Evolutionary conservation across 2,797 vertebrate genomes (phyloP).

Genomic region (Cyprinella venusta): DNA sequence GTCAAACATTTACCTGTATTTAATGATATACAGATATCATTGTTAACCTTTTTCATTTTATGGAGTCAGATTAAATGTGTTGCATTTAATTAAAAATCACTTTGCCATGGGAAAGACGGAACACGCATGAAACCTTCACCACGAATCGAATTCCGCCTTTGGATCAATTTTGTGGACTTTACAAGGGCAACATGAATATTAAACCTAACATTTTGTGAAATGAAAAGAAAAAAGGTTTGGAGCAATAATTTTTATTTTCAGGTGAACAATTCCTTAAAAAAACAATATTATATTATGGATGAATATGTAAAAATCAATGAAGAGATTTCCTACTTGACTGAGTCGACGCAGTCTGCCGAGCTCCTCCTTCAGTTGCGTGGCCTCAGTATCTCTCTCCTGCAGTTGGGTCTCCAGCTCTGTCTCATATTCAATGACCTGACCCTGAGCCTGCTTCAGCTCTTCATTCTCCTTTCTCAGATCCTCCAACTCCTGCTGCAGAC

Average conservation of each 20-base stretch:
- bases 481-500: constrained; percentile 77
- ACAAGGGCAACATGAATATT: not conserved
- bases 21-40: too few relatives aligned
- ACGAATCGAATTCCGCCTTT: too few relatives aligned
- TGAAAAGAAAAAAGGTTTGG: not conserved
- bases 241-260: not conserved
- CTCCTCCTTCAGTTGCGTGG: constrained; percentile 78
- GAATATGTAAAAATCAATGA: not conserved
- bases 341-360: constrained; percentile 70
- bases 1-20: too few relatives aligned
- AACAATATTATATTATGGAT: not conserved
- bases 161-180: too few relatives aligned
- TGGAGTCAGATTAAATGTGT: too few relatives aligned
- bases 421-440: constrained; percentile 72
- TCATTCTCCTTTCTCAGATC: constrained; percentile 76
- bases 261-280: not conserved
- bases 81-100: too few relatives aligned
- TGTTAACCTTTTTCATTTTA: too few relatives aligned
- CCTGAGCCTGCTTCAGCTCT: constrained; percentile 75
- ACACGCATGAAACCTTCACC: too few relatives aligned
- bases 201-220: not conserved
- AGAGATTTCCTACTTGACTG: constrained; percentile 72
- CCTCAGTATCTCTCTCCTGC: constrained; percentile 73
- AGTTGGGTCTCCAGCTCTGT: constrained; percentile 80
- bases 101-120: too few relatives aligned